A percentile compares a stretch with the other conserved stretches of the same genome.
These are phyloP conservation scores for Watersipora subatra DNA, from an alignment of 1,140 invertebrate genomes.

Conservation along the genomic window DNA sequence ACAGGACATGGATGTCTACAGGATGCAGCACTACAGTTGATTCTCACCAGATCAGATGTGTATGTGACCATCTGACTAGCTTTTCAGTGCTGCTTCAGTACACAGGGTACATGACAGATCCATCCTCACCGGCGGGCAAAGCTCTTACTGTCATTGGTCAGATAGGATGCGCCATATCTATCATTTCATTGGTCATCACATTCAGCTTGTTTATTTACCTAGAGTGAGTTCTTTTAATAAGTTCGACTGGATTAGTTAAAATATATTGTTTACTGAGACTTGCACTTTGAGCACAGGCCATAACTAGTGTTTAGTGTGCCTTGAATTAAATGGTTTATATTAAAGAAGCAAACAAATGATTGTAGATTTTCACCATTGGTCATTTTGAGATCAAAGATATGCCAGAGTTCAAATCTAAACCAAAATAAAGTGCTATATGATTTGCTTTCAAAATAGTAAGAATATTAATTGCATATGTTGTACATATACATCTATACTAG, in stretches of 20 bases:
- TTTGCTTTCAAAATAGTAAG: no score
- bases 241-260: no score
- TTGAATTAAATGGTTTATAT: neutral
- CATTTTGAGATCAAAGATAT: no score
- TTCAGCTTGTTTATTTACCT: neutral
- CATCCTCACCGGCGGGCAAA: neutral
- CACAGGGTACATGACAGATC: neutral
- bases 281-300: neutral
- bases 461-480: no score
- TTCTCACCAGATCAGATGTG: neutral
- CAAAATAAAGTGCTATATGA: no score
- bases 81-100: neutral
- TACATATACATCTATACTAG: no score
- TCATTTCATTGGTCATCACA: neutral
- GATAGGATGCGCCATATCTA: neutral
- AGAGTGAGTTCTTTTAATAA: neutral
- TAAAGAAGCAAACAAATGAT: no score
- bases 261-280: neutral
- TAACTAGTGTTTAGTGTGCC: neutral
- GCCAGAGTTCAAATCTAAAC: no score
- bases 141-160: neutral
- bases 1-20: neutral
- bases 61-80: neutral
- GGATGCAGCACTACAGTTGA: neutral
- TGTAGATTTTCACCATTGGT: no score